Conservation (phyloP, 2,797 vertebrate genomes). For the Melanogrammus aeglefinus region DNA sequence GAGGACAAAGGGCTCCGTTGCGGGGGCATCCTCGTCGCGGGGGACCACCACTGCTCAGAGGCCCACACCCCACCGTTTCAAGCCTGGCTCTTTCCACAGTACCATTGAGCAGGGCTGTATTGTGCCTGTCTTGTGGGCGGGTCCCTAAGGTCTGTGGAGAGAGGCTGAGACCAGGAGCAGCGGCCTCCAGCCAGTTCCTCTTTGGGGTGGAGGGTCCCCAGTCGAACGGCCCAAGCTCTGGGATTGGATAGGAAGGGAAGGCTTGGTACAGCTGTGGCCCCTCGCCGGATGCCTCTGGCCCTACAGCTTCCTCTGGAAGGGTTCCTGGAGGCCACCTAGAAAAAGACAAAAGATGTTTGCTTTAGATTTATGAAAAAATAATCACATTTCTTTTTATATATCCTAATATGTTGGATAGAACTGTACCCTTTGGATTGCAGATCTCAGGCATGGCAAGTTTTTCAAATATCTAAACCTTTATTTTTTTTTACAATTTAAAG, state of each 20-base stretch:
- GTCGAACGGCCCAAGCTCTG: conserved; percentile 66
- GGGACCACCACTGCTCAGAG: conserved; percentile 31
- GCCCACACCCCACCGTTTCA: conserved; percentile 6
- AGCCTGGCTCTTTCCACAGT: conserved; percentile 41
- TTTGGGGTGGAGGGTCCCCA: conserved; percentile 58
- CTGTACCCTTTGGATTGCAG: not conserved
- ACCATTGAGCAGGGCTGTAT: conserved; percentile 57
- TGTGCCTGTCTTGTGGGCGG: conserved; percentile 38
- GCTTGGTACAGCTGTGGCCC: conserved; percentile 52
- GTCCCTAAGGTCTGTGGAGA: conserved; percentile 57
- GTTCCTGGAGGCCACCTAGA: conserved; percentile 79
- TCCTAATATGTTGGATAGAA: not conserved
- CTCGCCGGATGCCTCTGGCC: conserved; percentile 76
- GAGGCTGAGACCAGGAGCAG: conserved; percentile 43
- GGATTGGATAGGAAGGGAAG: conserved; percentile 56
- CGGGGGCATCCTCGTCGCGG: conserved; percentile 28
- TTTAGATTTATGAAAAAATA: not conserved
- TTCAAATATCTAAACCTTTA: no score
- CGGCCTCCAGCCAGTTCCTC: conserved; percentile 53
- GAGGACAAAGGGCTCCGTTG: not conserved
- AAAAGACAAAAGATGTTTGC: no score
- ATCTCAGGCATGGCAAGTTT: not conserved
- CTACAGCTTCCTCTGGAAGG: conserved; percentile 76
- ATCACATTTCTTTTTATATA: not conserved
- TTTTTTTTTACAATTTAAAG: not conserved